Conservation (phyloP, 2,797 vertebrate species). For the Balearica regulorum region DNA sequence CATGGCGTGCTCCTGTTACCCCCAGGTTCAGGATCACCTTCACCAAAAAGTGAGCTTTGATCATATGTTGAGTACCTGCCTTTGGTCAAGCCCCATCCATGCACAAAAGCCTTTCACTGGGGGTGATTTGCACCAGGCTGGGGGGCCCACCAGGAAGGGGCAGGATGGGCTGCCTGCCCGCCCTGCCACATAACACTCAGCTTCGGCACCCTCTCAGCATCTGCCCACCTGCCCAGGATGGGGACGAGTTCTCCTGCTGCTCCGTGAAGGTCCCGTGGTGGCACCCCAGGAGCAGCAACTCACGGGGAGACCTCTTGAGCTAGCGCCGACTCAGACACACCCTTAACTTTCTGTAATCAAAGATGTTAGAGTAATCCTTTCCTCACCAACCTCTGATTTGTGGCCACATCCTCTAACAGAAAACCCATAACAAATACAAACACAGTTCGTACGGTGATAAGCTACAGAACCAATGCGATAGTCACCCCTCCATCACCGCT, state of each 20-base stretch:
- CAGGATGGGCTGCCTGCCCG: neutral
- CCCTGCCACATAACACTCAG: neutral
- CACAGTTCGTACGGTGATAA: neutral
- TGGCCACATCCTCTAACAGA: conserved; percentile 27
- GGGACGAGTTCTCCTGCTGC: neutral
- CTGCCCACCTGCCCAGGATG: neutral
- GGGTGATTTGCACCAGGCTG: neutral
- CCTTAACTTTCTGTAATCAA: neutral
- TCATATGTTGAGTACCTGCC: neutral
- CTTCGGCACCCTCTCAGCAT: neutral
- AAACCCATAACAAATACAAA: neutral
- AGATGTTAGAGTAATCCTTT: conserved; percentile 2
- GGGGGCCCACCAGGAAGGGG: neutral
- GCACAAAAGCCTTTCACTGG: neutral
- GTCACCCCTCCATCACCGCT: neutral
- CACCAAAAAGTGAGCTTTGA: fast-evolving
- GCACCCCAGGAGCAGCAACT: neutral
- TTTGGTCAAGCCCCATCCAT: neutral
- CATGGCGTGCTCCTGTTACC: neutral
- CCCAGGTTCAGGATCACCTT: neutral
- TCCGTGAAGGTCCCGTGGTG: fast-evolving
- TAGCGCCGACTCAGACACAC: fast-evolving
- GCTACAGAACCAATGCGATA: neutral
- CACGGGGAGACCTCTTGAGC: neutral
- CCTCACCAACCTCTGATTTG: neutral